A percentile compares a stretch with the other conserved stretches of the same genome.
These are phyloP conservation scores for Sus cebifrons DNA, from an alignment of 2,797 vertebrate genomes.

Conservation along the genomic window DNA sequence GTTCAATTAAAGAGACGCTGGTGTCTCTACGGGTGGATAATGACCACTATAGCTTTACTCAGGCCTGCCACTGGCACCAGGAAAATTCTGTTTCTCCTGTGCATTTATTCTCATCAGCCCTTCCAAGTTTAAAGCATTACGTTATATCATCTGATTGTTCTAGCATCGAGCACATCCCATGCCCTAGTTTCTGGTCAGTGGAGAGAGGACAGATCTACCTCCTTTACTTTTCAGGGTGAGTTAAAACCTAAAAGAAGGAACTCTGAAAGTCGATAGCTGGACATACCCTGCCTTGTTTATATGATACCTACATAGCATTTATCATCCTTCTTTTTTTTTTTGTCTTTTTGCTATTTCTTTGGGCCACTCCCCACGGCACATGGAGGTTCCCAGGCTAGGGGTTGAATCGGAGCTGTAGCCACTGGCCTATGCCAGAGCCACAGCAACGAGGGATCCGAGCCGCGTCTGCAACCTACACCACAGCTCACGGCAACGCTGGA, in stretches of 20 bases:
- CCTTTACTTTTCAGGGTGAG: not conserved
- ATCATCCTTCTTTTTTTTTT: not conserved
- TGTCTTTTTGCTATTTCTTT: no score
- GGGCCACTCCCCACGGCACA: no score
- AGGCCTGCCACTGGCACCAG: not conserved
- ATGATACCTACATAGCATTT: not conserved
- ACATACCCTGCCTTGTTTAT: not conserved
- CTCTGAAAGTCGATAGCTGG: not conserved
- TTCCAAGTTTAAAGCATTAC: not conserved
- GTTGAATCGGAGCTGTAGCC: no score
- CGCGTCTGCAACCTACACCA: no score
- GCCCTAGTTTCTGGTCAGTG: not conserved
- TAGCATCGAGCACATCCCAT: not conserved
- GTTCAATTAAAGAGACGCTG: not conserved
- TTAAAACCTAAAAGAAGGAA: not conserved
- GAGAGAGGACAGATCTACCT: not conserved
- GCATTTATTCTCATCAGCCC: not conserved
- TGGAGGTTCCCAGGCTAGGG: no score
- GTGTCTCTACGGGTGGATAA: not conserved
- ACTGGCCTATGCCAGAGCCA: no score
- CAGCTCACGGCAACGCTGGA: no score
- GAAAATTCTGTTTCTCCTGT: not conserved
- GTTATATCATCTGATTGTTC: not conserved
- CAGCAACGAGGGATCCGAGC: no score
- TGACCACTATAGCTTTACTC: not conserved